phyloP scores from a whole-genome alignment of 2,113 vertebrate species.

The Picathartes gymnocephalus region DNA sequence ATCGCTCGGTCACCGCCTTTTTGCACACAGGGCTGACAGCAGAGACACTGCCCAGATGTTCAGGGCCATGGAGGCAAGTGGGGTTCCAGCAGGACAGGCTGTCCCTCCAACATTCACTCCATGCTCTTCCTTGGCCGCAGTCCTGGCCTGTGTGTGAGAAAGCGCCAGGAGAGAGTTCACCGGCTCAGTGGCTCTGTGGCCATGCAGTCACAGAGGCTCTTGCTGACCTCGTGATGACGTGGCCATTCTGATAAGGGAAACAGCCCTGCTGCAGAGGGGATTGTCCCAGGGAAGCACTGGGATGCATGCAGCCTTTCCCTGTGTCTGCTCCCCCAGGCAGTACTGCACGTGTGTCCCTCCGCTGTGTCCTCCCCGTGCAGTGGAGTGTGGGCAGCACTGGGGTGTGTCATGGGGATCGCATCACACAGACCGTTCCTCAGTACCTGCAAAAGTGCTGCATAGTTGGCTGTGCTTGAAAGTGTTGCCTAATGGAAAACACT shows the following conservation, averaged over 20 bases:
- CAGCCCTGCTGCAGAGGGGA: accelerated
- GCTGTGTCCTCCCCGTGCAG: accelerated
- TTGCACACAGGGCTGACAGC: background rate
- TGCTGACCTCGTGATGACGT: background rate
- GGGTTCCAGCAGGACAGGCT: background rate
- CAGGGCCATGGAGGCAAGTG: accelerated
- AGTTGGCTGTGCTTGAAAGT: background rate
- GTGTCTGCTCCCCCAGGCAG: background rate
- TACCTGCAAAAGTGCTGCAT: background rate
- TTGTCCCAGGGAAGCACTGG: accelerated
- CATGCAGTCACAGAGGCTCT: background rate
- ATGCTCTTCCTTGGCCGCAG: background rate
- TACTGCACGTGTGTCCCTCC: accelerated
- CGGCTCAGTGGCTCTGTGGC: background rate
- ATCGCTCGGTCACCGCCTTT: background rate
- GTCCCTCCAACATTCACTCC: background rate
- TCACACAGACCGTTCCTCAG: accelerated
- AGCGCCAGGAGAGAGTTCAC: background rate
- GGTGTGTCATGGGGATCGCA: accelerated
- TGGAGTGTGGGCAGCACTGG: accelerated
- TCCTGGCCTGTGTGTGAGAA: background rate
- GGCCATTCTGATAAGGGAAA: background rate
- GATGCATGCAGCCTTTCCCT: background rate
- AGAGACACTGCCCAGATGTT: background rate
- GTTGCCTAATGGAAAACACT: background rate